Evolutionary conservation across 2,888 invertebrate species (phyloP), one percentile per base, ranked within the genome.

Genomic region (Pristionchus entomophagus): DNA sequence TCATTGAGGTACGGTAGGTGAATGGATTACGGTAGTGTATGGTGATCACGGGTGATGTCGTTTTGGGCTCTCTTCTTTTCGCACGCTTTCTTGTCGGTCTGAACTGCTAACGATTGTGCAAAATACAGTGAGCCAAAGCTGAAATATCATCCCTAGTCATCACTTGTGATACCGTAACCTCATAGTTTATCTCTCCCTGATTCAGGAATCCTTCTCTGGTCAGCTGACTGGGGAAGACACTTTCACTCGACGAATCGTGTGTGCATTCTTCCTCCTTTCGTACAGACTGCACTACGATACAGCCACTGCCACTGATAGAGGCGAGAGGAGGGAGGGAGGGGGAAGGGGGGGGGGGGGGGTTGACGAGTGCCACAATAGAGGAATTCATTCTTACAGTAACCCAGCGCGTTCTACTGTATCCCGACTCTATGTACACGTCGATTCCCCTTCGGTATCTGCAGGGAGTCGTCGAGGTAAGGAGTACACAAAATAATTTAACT

Each of bases 361-460:
- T n/a, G n/a, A n/a, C n/a, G n/a, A n/a, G n/a, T n/a, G n/a, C n/a
- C n/a, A n/a, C n/a, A n/a, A n/a, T n/a, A n/a, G n/a, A n/a, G n/a
- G n/a, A n/a, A n/a, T n/a, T n/a, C n/a, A n/a, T 26, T 32, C 81
- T 81, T 81, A 22, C 56, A 83, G 83, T 59, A 41, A 45, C 62
- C 45, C 41, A 83, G 41, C 83, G 83, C 10, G 41, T 62, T 29
- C 83, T 62, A 0, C n/a, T 78, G 22, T 89, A 89, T 83, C 53
- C 85, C 22, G 35, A 86, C 17, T 84, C 87, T 0, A 62, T 90
- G 26, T 90, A 84, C 86, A 81, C 85, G 4, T 59, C 73, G 51
- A 84, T 90, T n/a, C 90, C 90, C 10, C 86, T 89, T n/a, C 86
- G 90, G 38, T 90, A 87, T 51, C 84, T 90, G 8, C 41, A 90